A percentile compares a stretch with the other conserved stretches of the same genome.
These are phyloP conservation scores for Antennarius striatus DNA, from an alignment of 2,113 vertebrate species.

Conservation along the genomic window DNA sequence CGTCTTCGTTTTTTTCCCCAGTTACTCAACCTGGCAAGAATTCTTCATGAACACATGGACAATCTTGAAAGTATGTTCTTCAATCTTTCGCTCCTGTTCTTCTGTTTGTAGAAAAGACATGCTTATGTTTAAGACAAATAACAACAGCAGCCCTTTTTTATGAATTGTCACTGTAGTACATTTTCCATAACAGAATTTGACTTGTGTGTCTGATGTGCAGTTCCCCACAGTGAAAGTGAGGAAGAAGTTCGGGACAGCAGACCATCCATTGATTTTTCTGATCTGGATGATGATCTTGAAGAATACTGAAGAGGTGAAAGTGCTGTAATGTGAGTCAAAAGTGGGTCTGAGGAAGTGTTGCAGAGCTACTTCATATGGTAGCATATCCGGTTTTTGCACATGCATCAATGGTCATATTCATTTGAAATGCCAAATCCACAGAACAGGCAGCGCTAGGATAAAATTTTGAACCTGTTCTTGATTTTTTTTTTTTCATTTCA, in stretches of 20 bases:
- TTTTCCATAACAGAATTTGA: slow-evolving; percentile 8
- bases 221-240: slow-evolving; percentile 87
- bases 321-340: background rate
- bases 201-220: slow-evolving; percentile 76
- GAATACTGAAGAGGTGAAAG: slow-evolving; percentile 60
- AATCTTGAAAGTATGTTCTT: slow-evolving; percentile 93
- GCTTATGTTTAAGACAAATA: too few species aligned
- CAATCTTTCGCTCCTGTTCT: slow-evolving; percentile 21
- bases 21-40: slow-evolving; percentile 99
- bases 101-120: background rate
- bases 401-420: slow-evolving; percentile 33
- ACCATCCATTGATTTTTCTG: slow-evolving; percentile 81
- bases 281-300: slow-evolving; percentile 78
- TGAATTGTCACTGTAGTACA: background rate
- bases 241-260: slow-evolving; percentile 78
- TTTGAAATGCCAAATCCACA: background rate
- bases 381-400: slow-evolving; percentile 32
- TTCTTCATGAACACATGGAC: slow-evolving; percentile 99
- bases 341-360: slow-evolving; percentile 1
- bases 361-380: slow-evolving; percentile 18
- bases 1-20: slow-evolving; percentile 81
- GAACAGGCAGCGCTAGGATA: too few species aligned
- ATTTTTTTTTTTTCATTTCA: too few species aligned
- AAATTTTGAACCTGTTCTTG: too few species aligned
- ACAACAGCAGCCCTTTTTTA: too few species aligned